A percentile compares a stretch with the other conserved stretches of the same genome.
These are phyloP conservation scores for Drosophila littoralis DNA, from an alignment of 1,140 invertebrate species.

Conservation along the genomic window DNA sequence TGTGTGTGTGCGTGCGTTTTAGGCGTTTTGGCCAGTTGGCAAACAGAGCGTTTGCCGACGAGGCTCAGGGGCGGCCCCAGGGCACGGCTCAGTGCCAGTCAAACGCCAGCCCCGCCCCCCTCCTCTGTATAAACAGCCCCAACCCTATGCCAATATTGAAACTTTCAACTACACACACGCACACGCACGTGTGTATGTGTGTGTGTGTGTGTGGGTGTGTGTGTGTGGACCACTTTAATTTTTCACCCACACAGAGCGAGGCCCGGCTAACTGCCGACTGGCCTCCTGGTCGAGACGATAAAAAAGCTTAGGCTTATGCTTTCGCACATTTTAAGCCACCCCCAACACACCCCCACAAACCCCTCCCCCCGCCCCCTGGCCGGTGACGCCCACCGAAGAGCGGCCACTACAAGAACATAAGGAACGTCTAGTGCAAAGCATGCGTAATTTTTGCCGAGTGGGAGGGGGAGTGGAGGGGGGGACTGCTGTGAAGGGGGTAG, in stretches of 20 bases:
- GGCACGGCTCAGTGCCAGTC: slow-evolving; percentile 31
- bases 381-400: slow-evolving; percentile 20
- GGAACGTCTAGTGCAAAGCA: slow-evolving; percentile 67
- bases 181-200: slow-evolving; percentile 16
- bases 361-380: neutral
- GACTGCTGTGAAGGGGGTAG: slow-evolving; percentile 3
- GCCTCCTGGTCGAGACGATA: slow-evolving; percentile 75
- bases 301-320: slow-evolving; percentile 81
- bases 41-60: slow-evolving; percentile 30
- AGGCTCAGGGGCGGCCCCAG: slow-evolving; percentile 11
- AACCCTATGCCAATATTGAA: slow-evolving; percentile 70
- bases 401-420: slow-evolving; percentile 42
- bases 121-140: neutral
- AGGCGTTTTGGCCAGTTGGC: slow-evolving; percentile 70
- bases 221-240: slow-evolving; percentile 69
- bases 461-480: neutral
- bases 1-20: slow-evolving; percentile 18
- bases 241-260: slow-evolving; percentile 37
- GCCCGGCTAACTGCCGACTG: slow-evolving; percentile 29
- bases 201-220: slow-evolving; percentile 40
- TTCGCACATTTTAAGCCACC: slow-evolving; percentile 72
- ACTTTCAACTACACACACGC: slow-evolving; percentile 70
- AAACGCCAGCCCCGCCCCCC: neutral
- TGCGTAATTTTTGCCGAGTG: slow-evolving; percentile 60
- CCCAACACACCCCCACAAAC: too few relatives aligned